These are phyloP conservation scores for Carassius auratus DNA, from an alignment of 2,113 vertebrate species.

Conservation along the genomic window DNA sequence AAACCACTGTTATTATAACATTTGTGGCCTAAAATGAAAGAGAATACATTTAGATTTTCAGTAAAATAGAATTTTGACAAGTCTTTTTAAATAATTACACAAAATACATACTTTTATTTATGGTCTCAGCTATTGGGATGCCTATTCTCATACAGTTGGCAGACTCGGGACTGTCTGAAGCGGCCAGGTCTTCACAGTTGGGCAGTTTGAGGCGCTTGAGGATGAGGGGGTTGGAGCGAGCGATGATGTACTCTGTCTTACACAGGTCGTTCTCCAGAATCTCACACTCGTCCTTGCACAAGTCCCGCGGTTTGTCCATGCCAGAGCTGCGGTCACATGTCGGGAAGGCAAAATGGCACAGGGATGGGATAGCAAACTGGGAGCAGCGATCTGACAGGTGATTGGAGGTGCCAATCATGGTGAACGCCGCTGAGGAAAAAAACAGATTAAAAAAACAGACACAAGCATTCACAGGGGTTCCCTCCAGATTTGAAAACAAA, in stretches of 20 bases:
- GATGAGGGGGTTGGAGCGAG: slow-evolving; percentile 94
- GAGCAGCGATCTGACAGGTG: slow-evolving; percentile 97
- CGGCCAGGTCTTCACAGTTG: slow-evolving; percentile 95
- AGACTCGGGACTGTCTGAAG: slow-evolving; percentile 86
- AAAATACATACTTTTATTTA: slow-evolving; percentile 89
- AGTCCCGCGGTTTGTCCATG: slow-evolving; percentile 87
- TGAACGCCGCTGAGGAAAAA: slow-evolving; percentile 88
- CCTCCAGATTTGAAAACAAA: neutral
- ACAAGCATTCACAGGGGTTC: neutral
- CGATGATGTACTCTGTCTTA: slow-evolving; percentile 97
- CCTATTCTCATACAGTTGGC: slow-evolving; percentile 94
- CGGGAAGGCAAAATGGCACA: slow-evolving; percentile 98
- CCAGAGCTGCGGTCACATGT: slow-evolving; percentile 90
- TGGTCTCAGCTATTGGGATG: slow-evolving; percentile 95
- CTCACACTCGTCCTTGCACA: slow-evolving; percentile 97
- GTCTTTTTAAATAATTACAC: neutral
- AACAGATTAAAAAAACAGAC: slow-evolving; percentile 46
- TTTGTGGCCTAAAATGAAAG: slow-evolving; percentile 84
- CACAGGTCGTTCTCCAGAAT: slow-evolving; percentile 97
- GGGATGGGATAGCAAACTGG: slow-evolving; percentile 95
- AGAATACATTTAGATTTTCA: neutral
- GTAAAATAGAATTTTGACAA: neutral
- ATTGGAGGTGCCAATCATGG: slow-evolving; percentile 98
- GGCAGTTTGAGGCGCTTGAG: slow-evolving; percentile 95
- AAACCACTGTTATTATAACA: slow-evolving; percentile 92